phyloP scores from a whole-genome alignment of 2,113 vertebrate genomes.

The Meriones unguiculatus region DNA sequence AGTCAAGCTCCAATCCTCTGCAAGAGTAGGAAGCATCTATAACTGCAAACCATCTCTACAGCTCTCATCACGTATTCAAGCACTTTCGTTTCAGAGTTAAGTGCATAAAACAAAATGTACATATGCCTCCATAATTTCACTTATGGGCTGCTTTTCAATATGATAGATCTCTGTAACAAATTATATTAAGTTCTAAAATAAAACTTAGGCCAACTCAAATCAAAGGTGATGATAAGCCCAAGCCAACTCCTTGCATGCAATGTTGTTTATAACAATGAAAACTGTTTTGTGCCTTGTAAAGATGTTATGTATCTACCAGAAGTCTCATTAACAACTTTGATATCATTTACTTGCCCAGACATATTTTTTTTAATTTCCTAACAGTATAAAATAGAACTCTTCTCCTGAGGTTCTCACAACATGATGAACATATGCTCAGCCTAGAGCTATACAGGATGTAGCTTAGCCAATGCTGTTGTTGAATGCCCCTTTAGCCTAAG shows the following conservation, averaged over 20 bases:
- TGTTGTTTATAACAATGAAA: conserved; percentile 20
- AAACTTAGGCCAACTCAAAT: not conserved
- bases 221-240: not conserved
- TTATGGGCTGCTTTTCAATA: not conserved
- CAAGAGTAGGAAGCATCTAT: not conserved
- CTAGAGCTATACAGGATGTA: not conserved
- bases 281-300: not conserved
- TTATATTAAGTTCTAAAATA: conserved; percentile 6
- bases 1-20: not conserved
- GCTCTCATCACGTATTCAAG: not conserved
- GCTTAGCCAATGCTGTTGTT: not conserved
- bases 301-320: not conserved
- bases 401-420: not conserved
- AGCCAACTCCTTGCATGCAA: not conserved
- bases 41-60: not conserved
- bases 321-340: conserved; percentile 15
- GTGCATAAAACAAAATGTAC: not conserved
- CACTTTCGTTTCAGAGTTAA: not conserved
- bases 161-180: not conserved
- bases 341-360: not conserved
- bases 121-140: not conserved
- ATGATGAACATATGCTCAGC: not conserved
- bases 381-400: not conserved
- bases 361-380: not conserved
- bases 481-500: not conserved